Percentiles rank a stretch among this genome's conserved stretches.
Evolutionary conservation across 2,113 vertebrate genomes (phyloP).

Genomic region (Python bivittatus): DNA sequence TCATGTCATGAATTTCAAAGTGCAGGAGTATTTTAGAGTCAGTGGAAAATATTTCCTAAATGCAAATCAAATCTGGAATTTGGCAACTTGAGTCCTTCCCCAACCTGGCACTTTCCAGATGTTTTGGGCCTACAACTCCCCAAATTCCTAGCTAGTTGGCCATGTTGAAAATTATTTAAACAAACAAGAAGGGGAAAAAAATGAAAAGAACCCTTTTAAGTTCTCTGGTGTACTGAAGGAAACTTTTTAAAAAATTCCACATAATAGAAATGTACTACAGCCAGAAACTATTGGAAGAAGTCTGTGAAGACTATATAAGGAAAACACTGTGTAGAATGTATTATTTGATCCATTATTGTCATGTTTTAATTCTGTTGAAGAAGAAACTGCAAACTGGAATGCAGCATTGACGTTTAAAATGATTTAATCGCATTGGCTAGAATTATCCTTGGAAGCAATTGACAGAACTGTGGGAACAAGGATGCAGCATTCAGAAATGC

Average conservation of each 20-base stretch:
- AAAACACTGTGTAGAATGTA: not conserved
- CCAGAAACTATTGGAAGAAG: not conserved
- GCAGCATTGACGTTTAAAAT: not conserved
- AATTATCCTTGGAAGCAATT: not conserved
- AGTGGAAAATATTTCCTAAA: conserved; percentile 42
- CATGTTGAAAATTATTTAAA: not conserved
- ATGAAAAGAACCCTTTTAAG: not conserved
- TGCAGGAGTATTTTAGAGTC: conserved; percentile 40
- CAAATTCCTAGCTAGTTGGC: not conserved
- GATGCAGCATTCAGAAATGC: not conserved
- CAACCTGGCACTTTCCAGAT: not conserved
- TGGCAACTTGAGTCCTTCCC: not conserved
- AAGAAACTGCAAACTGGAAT: not conserved
- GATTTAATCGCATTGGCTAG: not conserved
- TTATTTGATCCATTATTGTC: not conserved
- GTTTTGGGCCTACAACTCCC: not conserved
- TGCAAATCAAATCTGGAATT: conserved; percentile 31
- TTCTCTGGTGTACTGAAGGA: not conserved
- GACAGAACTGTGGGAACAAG: not conserved
- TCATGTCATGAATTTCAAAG: conserved; percentile 15
- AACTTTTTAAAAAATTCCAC: not conserved
- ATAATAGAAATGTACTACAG: not conserved
- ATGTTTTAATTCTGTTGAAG: not conserved
- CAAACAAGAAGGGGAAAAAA: not conserved
- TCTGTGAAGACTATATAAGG: not conserved